Base-by-base conservation (phyloP, 1,140 invertebrate species). In the Hyposmocoma kahamanoa region DNA sequence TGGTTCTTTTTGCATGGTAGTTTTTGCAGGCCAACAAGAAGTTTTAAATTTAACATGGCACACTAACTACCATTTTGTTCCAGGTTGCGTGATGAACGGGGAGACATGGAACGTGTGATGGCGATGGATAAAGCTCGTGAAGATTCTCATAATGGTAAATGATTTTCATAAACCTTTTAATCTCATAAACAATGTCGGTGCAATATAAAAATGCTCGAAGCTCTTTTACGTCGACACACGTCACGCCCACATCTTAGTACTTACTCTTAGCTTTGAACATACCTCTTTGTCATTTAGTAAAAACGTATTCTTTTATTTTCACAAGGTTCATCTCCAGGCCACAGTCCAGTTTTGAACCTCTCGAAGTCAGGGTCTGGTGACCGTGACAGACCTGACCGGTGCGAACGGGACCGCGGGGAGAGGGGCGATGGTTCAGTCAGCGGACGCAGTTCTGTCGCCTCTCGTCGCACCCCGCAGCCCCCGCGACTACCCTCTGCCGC, bases 321-420 rank as follows among this genome's bases (percentile, higher is more conserved):
- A 69, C 11, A 71, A 95, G 95, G 94, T 56, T 95, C 94, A 32
- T 93, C 94, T 36, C 94, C 93, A 68, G 94, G 94, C 20, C 94
- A 95, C 84, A 96, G 95, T 91, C 95, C 95, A 32, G 95, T 96
- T 28, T 81, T 97, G 53, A 97, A 97, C 81, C 86, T 97, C 15
- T 96, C 95, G 3, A 96, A 97, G 85, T 94, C 93, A 22, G 94
- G 93, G 86, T 72, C 91, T 86, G 76, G 90, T 87, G 70, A 93
- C 88, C 70, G 91, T 86, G 51, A 91, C 86, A 51, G 90, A 62
- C 49, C 80, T 66, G 47, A 88, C 82, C 56, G 75, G 49, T 60
- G 43, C 49, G 67, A 71, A 3, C 59, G 73, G 38, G 86, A 86
- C 39, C 72, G 72, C 34, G 82, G 74, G 30, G 87, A 88, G 34